phyloP scores from a whole-genome alignment of 2,797 vertebrate species.

The Neosilurus mollespiculum region DNA sequence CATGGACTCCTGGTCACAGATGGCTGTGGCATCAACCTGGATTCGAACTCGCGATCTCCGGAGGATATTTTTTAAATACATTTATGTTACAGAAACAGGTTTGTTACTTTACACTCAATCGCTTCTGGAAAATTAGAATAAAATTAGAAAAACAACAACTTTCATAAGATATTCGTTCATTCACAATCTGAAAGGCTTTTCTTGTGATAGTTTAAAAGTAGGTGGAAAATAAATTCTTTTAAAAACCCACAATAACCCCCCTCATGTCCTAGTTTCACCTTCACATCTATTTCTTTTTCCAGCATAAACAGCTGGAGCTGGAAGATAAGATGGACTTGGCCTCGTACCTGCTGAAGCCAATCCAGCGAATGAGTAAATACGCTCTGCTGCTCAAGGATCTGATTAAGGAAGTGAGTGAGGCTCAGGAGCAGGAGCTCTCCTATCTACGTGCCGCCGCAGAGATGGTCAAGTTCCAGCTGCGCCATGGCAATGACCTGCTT shows the following conservation, averaged over 20 bases:
- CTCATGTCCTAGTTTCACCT: slow-evolving; percentile 1
- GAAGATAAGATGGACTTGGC: slow-evolving; percentile 84
- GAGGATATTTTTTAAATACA: too few species aligned
- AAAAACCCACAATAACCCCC: neutral
- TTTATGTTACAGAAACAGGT: too few species aligned
- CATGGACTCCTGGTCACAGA: too few species aligned
- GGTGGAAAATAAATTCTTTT: neutral
- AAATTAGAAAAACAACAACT: neutral
- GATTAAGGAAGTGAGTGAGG: slow-evolving; percentile 62
- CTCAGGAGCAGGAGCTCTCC: slow-evolving; percentile 64
- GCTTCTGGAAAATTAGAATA: neutral
- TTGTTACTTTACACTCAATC: neutral
- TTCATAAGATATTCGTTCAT: neutral
- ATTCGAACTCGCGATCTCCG: too few species aligned
- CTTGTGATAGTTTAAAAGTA: neutral
- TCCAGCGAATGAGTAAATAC: slow-evolving; percentile 86
- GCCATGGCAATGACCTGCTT: slow-evolving; percentile 80
- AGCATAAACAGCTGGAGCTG: slow-evolving; percentile 83
- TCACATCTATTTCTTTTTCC: slow-evolving; percentile 22
- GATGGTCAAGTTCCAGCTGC: slow-evolving; percentile 81
- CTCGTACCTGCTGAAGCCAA: slow-evolving; percentile 71
- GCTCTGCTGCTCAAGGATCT: slow-evolving; percentile 82
- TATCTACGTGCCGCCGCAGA: slow-evolving; percentile 75
- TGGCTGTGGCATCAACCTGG: too few species aligned
- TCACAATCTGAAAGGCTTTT: neutral